These are phyloP conservation scores for Scophthalmus maximus DNA, from an alignment of 2,113 vertebrate species.

Conservation along the genomic window DNA sequence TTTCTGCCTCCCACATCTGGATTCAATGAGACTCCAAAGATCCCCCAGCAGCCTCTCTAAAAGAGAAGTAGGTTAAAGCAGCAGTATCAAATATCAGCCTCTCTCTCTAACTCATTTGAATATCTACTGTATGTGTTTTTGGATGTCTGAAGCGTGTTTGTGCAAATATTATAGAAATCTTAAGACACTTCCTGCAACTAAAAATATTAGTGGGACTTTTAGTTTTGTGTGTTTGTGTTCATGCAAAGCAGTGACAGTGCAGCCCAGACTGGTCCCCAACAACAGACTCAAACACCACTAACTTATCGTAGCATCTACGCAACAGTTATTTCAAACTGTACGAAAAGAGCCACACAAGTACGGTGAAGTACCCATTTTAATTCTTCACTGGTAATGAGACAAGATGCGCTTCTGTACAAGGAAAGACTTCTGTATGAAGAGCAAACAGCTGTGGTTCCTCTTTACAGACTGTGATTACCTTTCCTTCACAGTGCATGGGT, in stretches of 20 bases:
- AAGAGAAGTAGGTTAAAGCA: conserved; percentile 66
- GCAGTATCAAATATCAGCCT: conserved; percentile 49
- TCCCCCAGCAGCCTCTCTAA: conserved; percentile 61
- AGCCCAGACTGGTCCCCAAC: neutral
- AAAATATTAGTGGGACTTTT: neutral
- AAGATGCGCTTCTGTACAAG: neutral
- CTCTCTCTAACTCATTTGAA: conserved; percentile 27
- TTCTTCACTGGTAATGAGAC: neutral
- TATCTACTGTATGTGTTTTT: conserved; percentile 23
- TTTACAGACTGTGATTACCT: conserved; percentile 6
- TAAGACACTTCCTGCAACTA: neutral
- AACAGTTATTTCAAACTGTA: neutral
- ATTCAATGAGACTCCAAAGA: conserved; percentile 72
- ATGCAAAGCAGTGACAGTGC: neutral
- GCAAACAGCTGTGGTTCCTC: neutral
- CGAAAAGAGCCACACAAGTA: neutral
- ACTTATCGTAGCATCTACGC: neutral
- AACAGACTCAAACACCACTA: neutral
- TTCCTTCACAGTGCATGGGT: conserved; percentile 8
- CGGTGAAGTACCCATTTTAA: neutral
- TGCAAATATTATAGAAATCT: neutral
- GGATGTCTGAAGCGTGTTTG: conserved; percentile 15
- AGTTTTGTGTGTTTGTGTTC: neutral
- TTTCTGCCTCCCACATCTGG: conserved; percentile 71
- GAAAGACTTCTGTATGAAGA: neutral